Evolutionary conservation across 64 coral and sea anemone genomes (phyloP).

Genomic region (Anthopleura sola): DNA sequence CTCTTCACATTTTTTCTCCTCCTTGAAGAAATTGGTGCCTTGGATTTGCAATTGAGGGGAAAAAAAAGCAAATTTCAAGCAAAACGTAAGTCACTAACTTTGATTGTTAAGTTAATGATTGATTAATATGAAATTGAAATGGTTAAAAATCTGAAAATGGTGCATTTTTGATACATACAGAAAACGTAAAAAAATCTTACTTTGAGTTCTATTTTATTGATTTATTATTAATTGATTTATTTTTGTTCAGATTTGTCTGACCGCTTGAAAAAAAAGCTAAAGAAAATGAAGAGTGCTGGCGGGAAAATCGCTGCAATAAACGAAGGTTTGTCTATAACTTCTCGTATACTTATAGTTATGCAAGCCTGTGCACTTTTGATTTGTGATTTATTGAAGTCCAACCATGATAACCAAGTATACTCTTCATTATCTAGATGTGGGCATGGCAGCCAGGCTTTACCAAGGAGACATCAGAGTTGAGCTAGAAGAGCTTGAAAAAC

Average conservation of each 20-base stretch:
- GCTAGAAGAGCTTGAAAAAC: not conserved
- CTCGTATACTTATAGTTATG: not conserved
- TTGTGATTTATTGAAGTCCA: not conserved
- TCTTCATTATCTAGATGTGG: not conserved
- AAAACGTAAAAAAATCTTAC: not conserved
- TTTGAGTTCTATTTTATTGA: too few relatives aligned
- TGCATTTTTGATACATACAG: not conserved
- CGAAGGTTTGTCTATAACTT: not conserved
- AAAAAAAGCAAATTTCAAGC: not conserved
- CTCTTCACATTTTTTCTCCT: not conserved
- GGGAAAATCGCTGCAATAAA: not conserved
- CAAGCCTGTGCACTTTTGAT: not conserved
- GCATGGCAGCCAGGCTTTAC: not conserved
- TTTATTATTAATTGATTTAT: not conserved
- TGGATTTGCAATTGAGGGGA: not conserved
- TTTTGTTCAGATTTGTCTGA: not conserved
- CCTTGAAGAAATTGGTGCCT: not conserved
- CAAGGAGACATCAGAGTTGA: not conserved
- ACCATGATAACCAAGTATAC: not conserved
- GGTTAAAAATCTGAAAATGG: too few relatives aligned
- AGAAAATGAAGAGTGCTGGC: not conserved
- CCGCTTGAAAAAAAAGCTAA: not conserved
- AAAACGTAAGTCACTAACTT: not conserved
- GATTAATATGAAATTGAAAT: too few relatives aligned
- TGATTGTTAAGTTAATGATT: too few relatives aligned